Percentiles rank a stretch among this genome's conserved stretches.
phyloP scores from a whole-genome alignment of 2,797 vertebrate genomes.

The Rousettus madagascariensis region DNA sequence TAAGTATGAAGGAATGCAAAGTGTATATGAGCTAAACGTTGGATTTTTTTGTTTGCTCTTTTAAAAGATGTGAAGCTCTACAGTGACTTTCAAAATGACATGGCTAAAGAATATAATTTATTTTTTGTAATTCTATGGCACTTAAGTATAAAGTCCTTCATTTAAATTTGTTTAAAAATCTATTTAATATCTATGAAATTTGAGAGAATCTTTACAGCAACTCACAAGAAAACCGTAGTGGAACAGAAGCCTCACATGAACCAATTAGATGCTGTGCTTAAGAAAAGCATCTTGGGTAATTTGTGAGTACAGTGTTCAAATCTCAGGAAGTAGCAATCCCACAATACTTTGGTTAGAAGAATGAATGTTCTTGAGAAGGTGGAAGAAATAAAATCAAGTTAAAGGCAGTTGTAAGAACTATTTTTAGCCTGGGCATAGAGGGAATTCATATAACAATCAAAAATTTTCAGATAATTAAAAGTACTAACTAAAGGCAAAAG shows the following conservation, averaged over 20 bases:
- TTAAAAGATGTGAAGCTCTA: neutral
- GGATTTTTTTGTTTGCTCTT: slow-evolving; percentile 67
- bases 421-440: neutral
- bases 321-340: neutral
- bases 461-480: neutral
- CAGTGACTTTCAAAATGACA: slow-evolving; percentile 45
- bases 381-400: neutral
- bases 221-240: neutral
- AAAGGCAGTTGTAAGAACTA: neutral
- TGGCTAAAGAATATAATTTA: neutral
- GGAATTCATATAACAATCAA: neutral
- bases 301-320: neutral
- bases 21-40: slow-evolving; percentile 17
- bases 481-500: neutral
- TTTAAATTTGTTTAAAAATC: slow-evolving; percentile 20
- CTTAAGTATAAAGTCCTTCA: neutral
- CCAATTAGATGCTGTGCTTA: neutral
- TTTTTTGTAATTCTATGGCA: neutral
- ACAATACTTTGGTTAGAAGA: neutral
- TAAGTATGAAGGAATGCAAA: neutral
- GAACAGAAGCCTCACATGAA: neutral
- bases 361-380: neutral
- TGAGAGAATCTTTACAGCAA: neutral
- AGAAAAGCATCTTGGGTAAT: neutral
- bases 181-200: neutral